phyloP scores from a whole-genome alignment of 2,113 vertebrate genomes.

The Rhipidura dahli region DNA sequence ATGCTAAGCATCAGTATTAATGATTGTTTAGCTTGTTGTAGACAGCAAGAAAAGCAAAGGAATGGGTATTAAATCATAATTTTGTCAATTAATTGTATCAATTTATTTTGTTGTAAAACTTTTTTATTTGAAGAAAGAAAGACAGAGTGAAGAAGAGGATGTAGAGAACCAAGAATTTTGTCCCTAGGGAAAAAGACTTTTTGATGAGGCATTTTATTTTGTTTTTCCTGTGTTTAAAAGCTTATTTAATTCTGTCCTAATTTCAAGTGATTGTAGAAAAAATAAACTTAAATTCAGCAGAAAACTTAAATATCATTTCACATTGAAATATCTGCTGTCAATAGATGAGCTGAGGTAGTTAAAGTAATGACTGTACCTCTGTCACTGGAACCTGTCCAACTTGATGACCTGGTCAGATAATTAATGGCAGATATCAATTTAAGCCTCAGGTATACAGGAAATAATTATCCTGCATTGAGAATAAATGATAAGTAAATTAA shows the following conservation, averaged over 20 bases:
- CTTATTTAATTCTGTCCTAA: not conserved
- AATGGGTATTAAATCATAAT: not conserved
- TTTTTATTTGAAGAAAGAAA: not conserved
- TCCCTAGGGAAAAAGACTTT: not conserved
- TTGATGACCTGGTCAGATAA: not conserved
- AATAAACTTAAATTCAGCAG: conserved; percentile 22
- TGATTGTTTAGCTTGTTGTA: not conserved
- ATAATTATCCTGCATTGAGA: not conserved
- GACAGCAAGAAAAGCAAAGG: not conserved
- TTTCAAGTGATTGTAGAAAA: conserved; percentile 7
- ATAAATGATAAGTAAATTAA: not conserved
- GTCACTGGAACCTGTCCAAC: not conserved
- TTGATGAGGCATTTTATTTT: conserved; percentile 6
- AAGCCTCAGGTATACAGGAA: not conserved
- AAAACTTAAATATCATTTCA: conserved; percentile 2
- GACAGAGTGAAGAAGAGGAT: not conserved
- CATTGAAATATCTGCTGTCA: not conserved
- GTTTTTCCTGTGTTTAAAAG: not conserved
- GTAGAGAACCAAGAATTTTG: not conserved
- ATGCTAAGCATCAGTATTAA: not conserved
- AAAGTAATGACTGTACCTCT: not conserved
- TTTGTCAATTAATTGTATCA: not conserved
- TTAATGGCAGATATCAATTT: not conserved
- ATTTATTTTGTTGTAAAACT: not conserved
- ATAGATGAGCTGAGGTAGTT: not conserved